Percentiles rank a stretch among this genome's conserved stretches.
Evolutionary conservation across 2,888 invertebrate species (phyloP).

Genomic region (Osmoderma eremita): DNA sequence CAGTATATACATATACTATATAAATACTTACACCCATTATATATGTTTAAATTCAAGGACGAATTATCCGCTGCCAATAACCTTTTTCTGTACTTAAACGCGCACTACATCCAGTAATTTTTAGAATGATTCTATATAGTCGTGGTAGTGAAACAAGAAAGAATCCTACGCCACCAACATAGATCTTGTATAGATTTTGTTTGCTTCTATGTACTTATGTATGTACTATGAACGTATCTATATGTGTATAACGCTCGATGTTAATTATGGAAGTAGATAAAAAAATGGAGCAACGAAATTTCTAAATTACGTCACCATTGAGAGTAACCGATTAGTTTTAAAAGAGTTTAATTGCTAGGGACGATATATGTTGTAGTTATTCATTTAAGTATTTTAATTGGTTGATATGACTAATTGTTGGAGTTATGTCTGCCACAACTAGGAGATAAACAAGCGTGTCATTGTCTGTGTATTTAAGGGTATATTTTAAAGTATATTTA

Average conservation of each 20-base stretch:
- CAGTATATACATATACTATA: constrained; percentile 3
- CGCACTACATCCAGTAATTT: constrained; percentile 5
- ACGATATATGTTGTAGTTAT: constrained; percentile 16
- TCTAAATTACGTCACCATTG: constrained; percentile 19
- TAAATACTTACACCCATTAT: constrained; percentile 36
- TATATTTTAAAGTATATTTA: too few relatives aligned
- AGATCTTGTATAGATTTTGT: constrained; percentile 6
- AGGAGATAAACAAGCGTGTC: constrained; percentile 3
- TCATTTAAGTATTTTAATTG: constrained; percentile 12
- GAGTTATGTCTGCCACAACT: constrained; percentile 2
- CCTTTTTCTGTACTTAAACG: constrained; percentile 44
- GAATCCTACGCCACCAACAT: not conserved
- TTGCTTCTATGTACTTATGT: too few relatives aligned
- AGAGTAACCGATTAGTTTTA: not conserved
- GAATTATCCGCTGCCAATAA: constrained; percentile 44
- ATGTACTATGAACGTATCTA: too few relatives aligned
- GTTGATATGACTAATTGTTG: constrained; percentile 14
- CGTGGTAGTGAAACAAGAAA: not conserved
- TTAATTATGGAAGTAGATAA: constrained; percentile 14
- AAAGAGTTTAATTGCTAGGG: constrained; percentile 15
- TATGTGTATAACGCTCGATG: not conserved
- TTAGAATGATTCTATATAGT: not conserved
- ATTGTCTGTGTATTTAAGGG: too few relatives aligned
- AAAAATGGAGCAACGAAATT: constrained; percentile 16
- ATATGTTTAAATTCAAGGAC: constrained; percentile 47